Base-by-base conservation (phyloP, 2,797 vertebrate species). In the Chelidonichthys spinosus region DNA sequence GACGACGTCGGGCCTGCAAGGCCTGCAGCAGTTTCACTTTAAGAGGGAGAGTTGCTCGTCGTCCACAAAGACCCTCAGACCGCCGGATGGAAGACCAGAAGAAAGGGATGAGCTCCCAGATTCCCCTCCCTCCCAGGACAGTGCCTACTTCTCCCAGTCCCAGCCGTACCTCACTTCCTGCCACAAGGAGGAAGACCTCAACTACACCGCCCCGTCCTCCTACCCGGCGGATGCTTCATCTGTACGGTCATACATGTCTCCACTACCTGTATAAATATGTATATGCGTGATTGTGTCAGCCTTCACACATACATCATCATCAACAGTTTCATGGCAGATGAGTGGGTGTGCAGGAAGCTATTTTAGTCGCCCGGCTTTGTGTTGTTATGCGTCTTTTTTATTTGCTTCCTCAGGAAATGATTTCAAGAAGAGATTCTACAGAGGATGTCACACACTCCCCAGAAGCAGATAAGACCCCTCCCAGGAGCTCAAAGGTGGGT, bases 21-120 rank as follows among this genome's bases (percentile, higher is more conserved):
- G 72, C 33, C 78, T 96, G 78, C 95, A 93, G 69, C 93, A 87
- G 71, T 96, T 95, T 85, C 89, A 89, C 4, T 94, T 92, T 46
- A 89, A 89, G 36, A 94, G 80, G 61, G 87, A 89, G 9, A 84
- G 63, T 3, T 35, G 74, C 0, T 4, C 69, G 2, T 67, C 76
- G 6, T 50, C 56, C 4, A 32, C 77, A 15, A 68, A 74, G 0
- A 10, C 25, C 8, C 42, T 5, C 11, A 73, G 33, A 56, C 36
- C 50, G 39, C 63, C 52, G 63, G 82, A 84, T 3, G 37, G 17
- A 49, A 43, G 35, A 33, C n/a, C 40, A 3, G 73, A 70, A 33
- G 74, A 89, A n/a, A 40, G 47, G 11, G 74, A 78, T 1, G 59
- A 85, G 2, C 74, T 76, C 17, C 63, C 6, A 15, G 89, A 91